Evolutionary conservation across 2,797 vertebrate species (phyloP), one percentile per base, ranked within the genome.

Genomic region (Zenarchopterus dispar): DNA sequence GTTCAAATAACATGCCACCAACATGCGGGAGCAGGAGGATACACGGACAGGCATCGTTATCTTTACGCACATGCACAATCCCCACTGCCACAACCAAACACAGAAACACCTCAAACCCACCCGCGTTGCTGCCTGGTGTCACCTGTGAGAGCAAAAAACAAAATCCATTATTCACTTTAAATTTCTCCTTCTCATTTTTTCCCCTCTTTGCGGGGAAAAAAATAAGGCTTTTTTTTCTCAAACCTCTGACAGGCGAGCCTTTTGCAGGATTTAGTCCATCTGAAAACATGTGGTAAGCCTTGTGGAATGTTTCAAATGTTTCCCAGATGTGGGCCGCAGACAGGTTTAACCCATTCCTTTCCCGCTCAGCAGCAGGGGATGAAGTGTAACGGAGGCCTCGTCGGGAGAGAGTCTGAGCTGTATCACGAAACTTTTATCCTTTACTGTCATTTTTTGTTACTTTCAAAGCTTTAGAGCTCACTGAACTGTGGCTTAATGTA

Each of bases 221-320:
- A 56, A 67, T 53, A 81, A 62, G 76, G n/a, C 85, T 88, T 90
- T 92, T 88, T 92, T 92, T 91, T 92, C 90, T 92, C 86, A 92
- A 92, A 89, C 84, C 84, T 85, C 79, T 92, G 93, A 93, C 93
- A 93, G 91, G 83, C 87, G 66, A 93, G 91, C 84, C 86, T 93
- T 93, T 93, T 60, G 90, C 90, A 91, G 91, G 93, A 93, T 92
- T 91, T 90, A 91, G 92, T 92, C 92, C 93, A 93, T 94, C 92
- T 93, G 89, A 94, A 93, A 93, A 93, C 91, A 94, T 94, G 93
- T 93, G 93, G 93, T 94, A 94, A 94, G 93, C 89, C 92, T 91
- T 88, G 86, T 92, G 94, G 93, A 94, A 94, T 94, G 93, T 90
- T 88, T 93, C 89, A 92, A 93, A 94, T 91, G 89, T 92, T 80